Conservation (phyloP, 2,113 vertebrate species). For the Origma solitaria region DNA sequence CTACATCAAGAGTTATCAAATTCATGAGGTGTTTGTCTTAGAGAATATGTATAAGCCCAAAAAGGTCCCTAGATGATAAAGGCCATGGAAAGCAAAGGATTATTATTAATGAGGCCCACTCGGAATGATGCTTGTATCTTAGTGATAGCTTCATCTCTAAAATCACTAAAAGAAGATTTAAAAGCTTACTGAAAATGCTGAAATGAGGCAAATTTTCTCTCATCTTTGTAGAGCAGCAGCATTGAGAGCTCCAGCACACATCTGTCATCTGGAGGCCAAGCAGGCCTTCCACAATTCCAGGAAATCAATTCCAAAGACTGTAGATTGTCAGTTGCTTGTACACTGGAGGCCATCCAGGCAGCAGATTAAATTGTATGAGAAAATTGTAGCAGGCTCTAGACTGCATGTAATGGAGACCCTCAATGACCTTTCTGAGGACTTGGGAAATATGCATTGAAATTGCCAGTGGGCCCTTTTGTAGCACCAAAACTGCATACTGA, state of each 20-base stretch:
- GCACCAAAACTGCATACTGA: conserved; percentile 6
- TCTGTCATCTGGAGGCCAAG: conserved; percentile 65
- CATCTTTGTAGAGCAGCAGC: not conserved
- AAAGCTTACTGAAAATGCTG: conserved; percentile 40
- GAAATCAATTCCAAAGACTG: conserved; percentile 72
- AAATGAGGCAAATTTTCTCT: not conserved
- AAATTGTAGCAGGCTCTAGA: conserved; percentile 60
- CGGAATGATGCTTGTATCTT: not conserved
- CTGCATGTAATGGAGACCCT: conserved; percentile 43
- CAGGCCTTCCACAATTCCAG: conserved; percentile 57
- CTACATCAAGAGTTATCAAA: not conserved
- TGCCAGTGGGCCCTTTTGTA: conserved; percentile 16
- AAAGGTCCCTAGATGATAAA: not conserved
- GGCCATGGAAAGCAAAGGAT: not conserved
- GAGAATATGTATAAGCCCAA: not conserved
- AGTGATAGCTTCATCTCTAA: not conserved
- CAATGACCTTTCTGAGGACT: conserved; percentile 52
- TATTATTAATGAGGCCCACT: not conserved
- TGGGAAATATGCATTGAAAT: conserved; percentile 41
- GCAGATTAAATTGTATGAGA: conserved; percentile 71
- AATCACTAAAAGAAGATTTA: conserved; percentile 4
- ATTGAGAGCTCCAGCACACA: conserved; percentile 16
- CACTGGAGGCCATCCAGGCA: conserved; percentile 62
- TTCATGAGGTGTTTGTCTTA: not conserved
- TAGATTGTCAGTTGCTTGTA: conserved; percentile 54